Base-by-base conservation (phyloP, 2,888 invertebrate genomes). In the Abscondita cerata region DNA sequence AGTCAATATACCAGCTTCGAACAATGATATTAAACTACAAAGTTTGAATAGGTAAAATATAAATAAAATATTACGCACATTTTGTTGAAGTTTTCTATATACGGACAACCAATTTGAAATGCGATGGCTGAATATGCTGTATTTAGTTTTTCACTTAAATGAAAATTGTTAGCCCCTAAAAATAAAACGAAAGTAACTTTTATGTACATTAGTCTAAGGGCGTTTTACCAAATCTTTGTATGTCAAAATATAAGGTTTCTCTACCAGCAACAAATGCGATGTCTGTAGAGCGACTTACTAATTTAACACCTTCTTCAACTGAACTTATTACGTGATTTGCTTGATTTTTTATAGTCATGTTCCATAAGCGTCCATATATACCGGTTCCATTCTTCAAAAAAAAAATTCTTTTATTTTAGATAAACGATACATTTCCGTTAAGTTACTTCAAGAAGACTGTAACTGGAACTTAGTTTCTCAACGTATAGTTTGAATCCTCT, bases 71-170 rank as follows among this genome's bases (percentile, higher is more conserved):
- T n/a, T 2, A 41, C 84, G 82, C 80, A 91, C 91, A 89, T 87
- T 76, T 84, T 83, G 75, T 91, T 90, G 56, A 91, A 84, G 65
- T 89, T 89, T 71, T 90, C 89, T 36, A 89, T 81, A 73, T 87
- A 91, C 1, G 91, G 91, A 72, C 90, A 90, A 11, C 91, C 91
- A 50, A 88, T 84, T 81, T 91, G 91, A 55, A 91, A 81, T 0
- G 91, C 91, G 40, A 91, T 89, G 0, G 91, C 91, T 0, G 91
- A 91, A 75, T 91, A 91, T 40, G 90, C 84, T 0, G 91, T 91
- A 70, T 89, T 90, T 8, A 91, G 80, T 77, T 91, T 91, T 74
- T 91, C 89, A 70, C 91, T 91, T 51, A 91, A 77, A 79, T 91
- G 90, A 76, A 91, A 89, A 78, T 88, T 84, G 69, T 84, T 83